Evolutionary conservation across 2,888 invertebrate species (phyloP).

Genomic region (Drosophila phalerata): DNA sequence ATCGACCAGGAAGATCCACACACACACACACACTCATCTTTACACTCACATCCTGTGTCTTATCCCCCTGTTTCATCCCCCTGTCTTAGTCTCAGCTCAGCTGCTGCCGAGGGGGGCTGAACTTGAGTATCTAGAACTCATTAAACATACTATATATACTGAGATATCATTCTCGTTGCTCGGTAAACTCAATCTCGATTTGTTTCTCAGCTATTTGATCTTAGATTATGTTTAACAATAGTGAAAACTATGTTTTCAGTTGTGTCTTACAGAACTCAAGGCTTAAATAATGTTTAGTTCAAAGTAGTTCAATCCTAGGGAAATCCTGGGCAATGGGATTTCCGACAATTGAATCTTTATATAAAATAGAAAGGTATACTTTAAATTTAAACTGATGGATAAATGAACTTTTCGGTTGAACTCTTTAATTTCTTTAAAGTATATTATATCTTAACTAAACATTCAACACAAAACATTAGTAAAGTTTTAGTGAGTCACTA

Average conservation of each 20-base stretch:
- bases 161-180: neutral
- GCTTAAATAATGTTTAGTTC: neutral
- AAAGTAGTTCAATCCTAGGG: neutral
- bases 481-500: too few species aligned
- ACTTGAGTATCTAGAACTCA: slow-evolving; percentile 4
- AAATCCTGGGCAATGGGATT: too few species aligned
- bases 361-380: too few species aligned
- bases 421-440: too few species aligned
- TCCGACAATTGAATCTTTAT: too few species aligned
- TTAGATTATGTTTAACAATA: slow-evolving; percentile 3
- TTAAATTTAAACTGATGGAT: too few species aligned
- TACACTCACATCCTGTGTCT: slow-evolving; percentile 16
- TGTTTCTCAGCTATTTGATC: neutral
- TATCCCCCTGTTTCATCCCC: neutral
- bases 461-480: too few species aligned
- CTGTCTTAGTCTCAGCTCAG: neutral
- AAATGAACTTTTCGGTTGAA: too few species aligned
- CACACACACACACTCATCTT: neutral
- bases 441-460: too few species aligned
- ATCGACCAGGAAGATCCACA: slow-evolving; percentile 13
- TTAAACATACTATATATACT: neutral
- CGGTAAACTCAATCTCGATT: neutral
- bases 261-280: neutral
- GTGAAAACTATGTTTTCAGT: neutral
- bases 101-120: neutral